phyloP scores from a whole-genome alignment of 2,888 invertebrate genomes.

The Pachliopta kotzebuea region DNA sequence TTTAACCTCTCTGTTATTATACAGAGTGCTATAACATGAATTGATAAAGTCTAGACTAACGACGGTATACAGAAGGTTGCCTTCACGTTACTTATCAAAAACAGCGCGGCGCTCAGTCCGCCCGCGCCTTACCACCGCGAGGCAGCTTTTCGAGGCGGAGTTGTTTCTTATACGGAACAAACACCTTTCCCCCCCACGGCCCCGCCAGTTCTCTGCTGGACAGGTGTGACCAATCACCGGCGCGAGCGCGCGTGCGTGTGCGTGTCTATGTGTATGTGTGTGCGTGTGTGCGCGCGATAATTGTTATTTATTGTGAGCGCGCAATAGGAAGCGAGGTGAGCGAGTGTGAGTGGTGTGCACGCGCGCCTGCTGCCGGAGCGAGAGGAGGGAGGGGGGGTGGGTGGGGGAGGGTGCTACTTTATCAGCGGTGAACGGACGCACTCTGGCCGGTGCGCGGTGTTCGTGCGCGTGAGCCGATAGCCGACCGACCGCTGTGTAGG shows the following conservation, averaged over 20 bases:
- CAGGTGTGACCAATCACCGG: constrained; percentile 38
- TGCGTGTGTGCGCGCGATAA: constrained; percentile 58
- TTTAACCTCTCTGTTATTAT: too few relatives aligned
- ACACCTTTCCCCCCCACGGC: background rate
- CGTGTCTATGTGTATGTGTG: too few relatives aligned
- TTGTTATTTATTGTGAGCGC: constrained; percentile 52
- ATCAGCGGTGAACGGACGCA: constrained; percentile 69
- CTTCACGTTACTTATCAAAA: too few relatives aligned
- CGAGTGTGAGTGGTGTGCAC: constrained; percentile 49
- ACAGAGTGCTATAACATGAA: too few relatives aligned
- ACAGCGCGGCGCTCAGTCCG: too few relatives aligned
- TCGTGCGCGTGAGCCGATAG: too few relatives aligned
- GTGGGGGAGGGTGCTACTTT: constrained; percentile 59
- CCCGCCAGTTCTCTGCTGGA: constrained; percentile 15
- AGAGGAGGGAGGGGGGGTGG: constrained; percentile 49
- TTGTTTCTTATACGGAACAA: constrained; percentile 5
- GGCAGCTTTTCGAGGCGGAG: constrained; percentile 34
- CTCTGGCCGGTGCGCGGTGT: constrained; percentile 52
- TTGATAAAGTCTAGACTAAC: too few relatives aligned
- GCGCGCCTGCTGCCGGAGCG: constrained; percentile 55
- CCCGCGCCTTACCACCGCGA: too few relatives aligned
- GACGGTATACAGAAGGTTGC: too few relatives aligned
- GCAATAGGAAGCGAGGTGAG: constrained; percentile 54
- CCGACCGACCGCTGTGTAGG: constrained; percentile 53
- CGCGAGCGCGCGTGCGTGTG: constrained; percentile 30